Conservation (phyloP, 2,797 vertebrate genomes). For the Scleropages formosus region DNA sequence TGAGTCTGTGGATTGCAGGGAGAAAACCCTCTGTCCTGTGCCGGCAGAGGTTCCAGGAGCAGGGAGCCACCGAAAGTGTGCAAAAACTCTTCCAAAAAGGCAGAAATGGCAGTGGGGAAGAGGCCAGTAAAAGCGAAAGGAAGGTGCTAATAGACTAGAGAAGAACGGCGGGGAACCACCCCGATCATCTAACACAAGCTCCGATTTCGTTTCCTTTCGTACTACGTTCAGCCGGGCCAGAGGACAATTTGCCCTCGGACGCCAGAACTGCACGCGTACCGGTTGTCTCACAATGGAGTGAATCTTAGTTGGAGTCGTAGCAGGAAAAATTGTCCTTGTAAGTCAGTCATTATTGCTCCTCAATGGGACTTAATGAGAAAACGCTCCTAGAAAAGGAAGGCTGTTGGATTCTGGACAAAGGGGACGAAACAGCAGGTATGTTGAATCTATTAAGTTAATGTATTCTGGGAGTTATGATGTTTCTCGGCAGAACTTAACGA, state of each 20-base stretch:
- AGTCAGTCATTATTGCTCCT: constrained; percentile 26
- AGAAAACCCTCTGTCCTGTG: constrained; percentile 64
- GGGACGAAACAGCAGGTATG: constrained; percentile 65
- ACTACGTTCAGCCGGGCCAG: no score
- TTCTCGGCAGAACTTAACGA: no score
- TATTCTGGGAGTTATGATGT: no score
- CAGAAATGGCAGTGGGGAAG: background rate
- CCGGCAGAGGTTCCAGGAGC: constrained; percentile 52
- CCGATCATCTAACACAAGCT: background rate
- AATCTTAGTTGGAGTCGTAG: background rate
- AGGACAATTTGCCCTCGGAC: no score
- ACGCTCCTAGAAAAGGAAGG: constrained; percentile 52
- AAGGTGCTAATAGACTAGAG: background rate
- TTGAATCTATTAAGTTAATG: background rate
- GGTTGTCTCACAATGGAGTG: constrained; percentile 28
- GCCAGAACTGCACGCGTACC: no score
- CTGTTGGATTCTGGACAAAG: constrained; percentile 50
- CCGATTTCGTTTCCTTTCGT: no score
- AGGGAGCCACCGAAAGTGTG: constrained; percentile 44
- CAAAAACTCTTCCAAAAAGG: constrained; percentile 34
- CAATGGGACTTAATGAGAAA: constrained; percentile 50
- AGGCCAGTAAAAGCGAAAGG: background rate
- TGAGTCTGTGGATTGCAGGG: constrained; percentile 54
- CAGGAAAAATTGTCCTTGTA: constrained; percentile 44
- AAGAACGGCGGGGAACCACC: constrained; percentile 25